Conservation (phyloP, 1,140 invertebrate genomes). For the Dinothrombium tinctorium region DNA sequence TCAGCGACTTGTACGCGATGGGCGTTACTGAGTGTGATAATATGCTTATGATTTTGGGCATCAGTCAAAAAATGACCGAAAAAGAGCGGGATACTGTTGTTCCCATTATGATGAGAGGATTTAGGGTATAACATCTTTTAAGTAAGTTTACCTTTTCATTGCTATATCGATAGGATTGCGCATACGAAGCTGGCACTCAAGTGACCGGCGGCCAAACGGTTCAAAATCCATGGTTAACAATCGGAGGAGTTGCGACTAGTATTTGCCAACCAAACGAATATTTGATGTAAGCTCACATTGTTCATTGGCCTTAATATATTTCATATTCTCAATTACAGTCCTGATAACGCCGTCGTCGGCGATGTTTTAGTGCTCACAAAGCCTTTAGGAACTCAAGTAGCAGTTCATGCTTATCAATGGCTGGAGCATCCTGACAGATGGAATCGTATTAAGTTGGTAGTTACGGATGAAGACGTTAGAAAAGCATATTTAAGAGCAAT, state of each 20-base stretch:
- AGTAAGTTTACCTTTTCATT: slow-evolving; percentile 5
- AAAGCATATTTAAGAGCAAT: slow-evolving; percentile 32
- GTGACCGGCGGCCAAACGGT: slow-evolving; percentile 31
- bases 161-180: too few species aligned
- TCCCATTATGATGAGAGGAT: slow-evolving; percentile 34
- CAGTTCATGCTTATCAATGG: slow-evolving; percentile 35
- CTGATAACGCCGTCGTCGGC: slow-evolving; percentile 32
- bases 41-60: slow-evolving; percentile 91
- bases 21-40: slow-evolving; percentile 97
- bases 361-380: slow-evolving; percentile 42
- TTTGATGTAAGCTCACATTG: slow-evolving; percentile 10
- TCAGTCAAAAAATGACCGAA: slow-evolving; percentile 60
- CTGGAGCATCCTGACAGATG: slow-evolving; percentile 30
- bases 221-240: slow-evolving; percentile 31
- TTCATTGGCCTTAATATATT: slow-evolving; percentile 1
- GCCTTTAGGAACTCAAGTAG: slow-evolving; percentile 38
- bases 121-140: slow-evolving; percentile 23
- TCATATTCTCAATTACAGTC: slow-evolving; percentile 20
- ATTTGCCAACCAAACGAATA: slow-evolving; percentile 22
- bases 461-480: slow-evolving; percentile 29
- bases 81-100: slow-evolving; percentile 32
- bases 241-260: slow-evolving; percentile 29
- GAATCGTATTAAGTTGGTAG: slow-evolving; percentile 27
- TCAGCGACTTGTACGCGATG: slow-evolving; percentile 96
- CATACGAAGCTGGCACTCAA: slow-evolving; percentile 25